Evolutionary conservation across 2,888 invertebrate species (phyloP).

Genomic region (Ditylenchus weischeri): DNA sequence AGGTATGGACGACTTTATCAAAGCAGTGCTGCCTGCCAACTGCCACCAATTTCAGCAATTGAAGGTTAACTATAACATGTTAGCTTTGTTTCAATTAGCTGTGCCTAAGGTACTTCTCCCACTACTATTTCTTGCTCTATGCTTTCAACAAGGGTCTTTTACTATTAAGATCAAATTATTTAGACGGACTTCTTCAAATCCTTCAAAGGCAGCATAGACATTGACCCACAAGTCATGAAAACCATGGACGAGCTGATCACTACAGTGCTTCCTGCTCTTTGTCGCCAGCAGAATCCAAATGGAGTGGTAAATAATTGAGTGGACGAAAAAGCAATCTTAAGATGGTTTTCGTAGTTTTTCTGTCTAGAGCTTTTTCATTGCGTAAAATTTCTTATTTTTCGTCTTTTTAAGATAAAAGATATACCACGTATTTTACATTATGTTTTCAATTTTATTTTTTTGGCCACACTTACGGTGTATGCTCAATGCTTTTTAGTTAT

Average conservation of each 20-base stretch:
- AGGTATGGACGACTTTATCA: conserved; percentile 4
- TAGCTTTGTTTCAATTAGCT: not conserved
- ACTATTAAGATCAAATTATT: not conserved
- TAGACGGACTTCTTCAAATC: not conserved
- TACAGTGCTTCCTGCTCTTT: not conserved
- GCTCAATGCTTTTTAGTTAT: no score
- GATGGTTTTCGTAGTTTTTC: no score
- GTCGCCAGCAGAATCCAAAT: not conserved
- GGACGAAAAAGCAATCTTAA: no score
- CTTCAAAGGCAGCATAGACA: no score
- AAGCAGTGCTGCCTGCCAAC: conserved; percentile 1
- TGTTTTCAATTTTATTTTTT: no score
- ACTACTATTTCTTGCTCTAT: not conserved
- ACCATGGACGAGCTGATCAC: conserved; percentile 9
- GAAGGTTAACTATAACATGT: conserved; percentile 2
- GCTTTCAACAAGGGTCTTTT: not conserved
- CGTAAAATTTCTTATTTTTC: no score
- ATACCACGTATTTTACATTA: no score
- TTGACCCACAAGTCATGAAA: not conserved
- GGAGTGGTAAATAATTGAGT: not conserved
- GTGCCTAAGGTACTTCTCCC: not conserved
- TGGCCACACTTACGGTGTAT: no score
- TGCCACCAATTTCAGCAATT: conserved; percentile 3
- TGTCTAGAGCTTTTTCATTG: no score
- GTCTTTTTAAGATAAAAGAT: no score